Conservation (phyloP, 2,888 invertebrate genomes). For the Pseudeuparius sepicola region DNA sequence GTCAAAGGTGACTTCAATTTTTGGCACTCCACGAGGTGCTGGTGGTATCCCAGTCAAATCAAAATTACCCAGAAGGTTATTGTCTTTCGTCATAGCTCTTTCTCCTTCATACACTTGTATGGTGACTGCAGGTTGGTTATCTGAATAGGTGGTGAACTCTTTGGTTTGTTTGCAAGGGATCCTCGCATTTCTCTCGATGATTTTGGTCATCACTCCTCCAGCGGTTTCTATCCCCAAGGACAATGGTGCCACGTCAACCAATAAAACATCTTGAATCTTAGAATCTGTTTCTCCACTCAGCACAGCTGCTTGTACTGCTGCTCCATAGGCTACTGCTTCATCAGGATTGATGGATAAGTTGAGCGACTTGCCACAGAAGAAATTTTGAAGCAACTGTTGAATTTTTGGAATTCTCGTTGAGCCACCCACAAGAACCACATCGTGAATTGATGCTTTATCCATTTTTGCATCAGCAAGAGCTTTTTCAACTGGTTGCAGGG, state of each 20-base stretch:
- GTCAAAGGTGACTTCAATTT: constrained; percentile 63
- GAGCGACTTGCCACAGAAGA: constrained; percentile 50
- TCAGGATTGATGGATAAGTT: constrained; percentile 37
- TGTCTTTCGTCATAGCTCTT: constrained; percentile 72
- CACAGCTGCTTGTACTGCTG: constrained; percentile 35
- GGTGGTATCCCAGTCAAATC: constrained; percentile 59
- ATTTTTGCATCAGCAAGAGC: too few species aligned
- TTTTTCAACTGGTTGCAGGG: too few species aligned
- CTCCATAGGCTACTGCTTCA: constrained; percentile 37
- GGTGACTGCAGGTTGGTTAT: constrained; percentile 54
- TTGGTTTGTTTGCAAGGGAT: constrained; percentile 46
- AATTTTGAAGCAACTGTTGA: constrained; percentile 62
- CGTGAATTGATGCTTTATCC: constrained; percentile 66
- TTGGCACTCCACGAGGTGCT: constrained; percentile 58
- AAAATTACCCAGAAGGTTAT: constrained; percentile 57
- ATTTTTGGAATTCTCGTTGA: constrained; percentile 73
- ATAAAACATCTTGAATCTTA: constrained; percentile 61
- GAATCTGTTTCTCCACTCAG: constrained; percentile 45
- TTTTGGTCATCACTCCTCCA: constrained; percentile 64
- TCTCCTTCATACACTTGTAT: constrained; percentile 60
- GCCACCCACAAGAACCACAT: constrained; percentile 73
- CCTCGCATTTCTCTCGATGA: constrained; percentile 46
- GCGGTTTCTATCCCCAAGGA: constrained; percentile 70
- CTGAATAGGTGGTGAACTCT: constrained; percentile 54
- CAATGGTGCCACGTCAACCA: constrained; percentile 58